Percentiles rank a stretch among this genome's conserved stretches.
phyloP scores from a whole-genome alignment of 2,888 invertebrate species.

The Gari tellinella region DNA sequence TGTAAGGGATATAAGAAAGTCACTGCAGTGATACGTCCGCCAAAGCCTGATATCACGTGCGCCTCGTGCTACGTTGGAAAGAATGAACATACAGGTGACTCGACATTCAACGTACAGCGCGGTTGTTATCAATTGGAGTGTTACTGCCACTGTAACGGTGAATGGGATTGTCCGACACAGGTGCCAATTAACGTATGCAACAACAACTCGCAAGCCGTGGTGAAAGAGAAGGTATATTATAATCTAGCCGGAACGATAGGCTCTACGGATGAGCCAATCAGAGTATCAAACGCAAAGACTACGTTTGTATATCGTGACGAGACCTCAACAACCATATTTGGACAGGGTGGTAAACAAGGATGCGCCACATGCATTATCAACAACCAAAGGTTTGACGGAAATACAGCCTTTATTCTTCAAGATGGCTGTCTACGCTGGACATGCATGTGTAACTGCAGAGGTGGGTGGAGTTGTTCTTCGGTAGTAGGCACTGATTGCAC shows the following conservation, averaged over 20 bases:
- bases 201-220: neutral
- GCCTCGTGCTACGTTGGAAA: slow-evolving; percentile 64
- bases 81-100: slow-evolving; percentile 60
- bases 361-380: slow-evolving; percentile 59
- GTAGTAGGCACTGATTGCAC: slow-evolving; percentile 61
- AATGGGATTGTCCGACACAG: slow-evolving; percentile 73
- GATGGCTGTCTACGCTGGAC: slow-evolving; percentile 74
- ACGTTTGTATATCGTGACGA: slow-evolving; percentile 51
- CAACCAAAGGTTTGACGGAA: slow-evolving; percentile 58
- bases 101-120: slow-evolving; percentile 65
- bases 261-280: slow-evolving; percentile 48
- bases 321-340: slow-evolving; percentile 39
- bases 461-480: slow-evolving; percentile 71
- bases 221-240: neutral
- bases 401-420: slow-evolving; percentile 64
- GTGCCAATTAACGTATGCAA: slow-evolving; percentile 23
- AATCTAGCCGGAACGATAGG: slow-evolving; percentile 22
- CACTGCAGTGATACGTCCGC: slow-evolving; percentile 41
- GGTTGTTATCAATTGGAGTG: slow-evolving; percentile 71
- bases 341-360: slow-evolving; percentile 13
- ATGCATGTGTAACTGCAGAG: slow-evolving; percentile 74
- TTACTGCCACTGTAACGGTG: slow-evolving; percentile 74
- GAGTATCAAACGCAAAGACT: slow-evolving; percentile 5
- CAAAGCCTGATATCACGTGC: slow-evolving; percentile 56
- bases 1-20: slow-evolving; percentile 52